Conservation (phyloP, 2,888 invertebrate genomes). For the Globia sparganii region DNA sequence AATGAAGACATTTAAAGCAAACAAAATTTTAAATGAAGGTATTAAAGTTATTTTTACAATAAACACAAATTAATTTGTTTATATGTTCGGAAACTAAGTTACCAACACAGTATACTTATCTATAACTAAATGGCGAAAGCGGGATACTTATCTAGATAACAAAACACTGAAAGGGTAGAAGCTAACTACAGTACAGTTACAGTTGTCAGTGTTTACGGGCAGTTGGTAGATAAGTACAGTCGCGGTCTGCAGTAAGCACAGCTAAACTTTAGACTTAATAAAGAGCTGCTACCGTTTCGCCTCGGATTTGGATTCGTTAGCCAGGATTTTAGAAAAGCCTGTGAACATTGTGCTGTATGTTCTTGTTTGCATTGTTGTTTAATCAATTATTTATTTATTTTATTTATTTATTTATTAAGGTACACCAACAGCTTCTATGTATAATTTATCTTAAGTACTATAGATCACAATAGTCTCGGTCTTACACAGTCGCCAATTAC, state of each 20-base stretch:
- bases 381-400: too few species aligned
- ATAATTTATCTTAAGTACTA: too few species aligned
- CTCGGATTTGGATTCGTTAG: slow-evolving; percentile 33
- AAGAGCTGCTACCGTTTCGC: slow-evolving; percentile 3
- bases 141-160: not conserved
- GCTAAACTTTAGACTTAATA: slow-evolving; percentile 40
- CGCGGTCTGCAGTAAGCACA: not conserved
- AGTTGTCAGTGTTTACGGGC: not conserved
- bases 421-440: too few species aligned
- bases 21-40: too few species aligned
- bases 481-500: too few species aligned
- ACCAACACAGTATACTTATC: not conserved
- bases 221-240: not conserved
- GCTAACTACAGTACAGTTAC: not conserved
- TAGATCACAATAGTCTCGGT: too few species aligned
- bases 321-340: slow-evolving; percentile 22
- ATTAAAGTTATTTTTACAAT: not conserved
- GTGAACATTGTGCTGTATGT: not conserved
- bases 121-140: not conserved
- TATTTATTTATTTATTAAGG: too few species aligned
- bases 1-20: too few species aligned
- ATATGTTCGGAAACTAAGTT: not conserved
- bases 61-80: not conserved
- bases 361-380: not conserved
- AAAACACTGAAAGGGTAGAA: not conserved